Conservation (phyloP, 2,888 invertebrate species). For the Tortricodes alternella region DNA sequence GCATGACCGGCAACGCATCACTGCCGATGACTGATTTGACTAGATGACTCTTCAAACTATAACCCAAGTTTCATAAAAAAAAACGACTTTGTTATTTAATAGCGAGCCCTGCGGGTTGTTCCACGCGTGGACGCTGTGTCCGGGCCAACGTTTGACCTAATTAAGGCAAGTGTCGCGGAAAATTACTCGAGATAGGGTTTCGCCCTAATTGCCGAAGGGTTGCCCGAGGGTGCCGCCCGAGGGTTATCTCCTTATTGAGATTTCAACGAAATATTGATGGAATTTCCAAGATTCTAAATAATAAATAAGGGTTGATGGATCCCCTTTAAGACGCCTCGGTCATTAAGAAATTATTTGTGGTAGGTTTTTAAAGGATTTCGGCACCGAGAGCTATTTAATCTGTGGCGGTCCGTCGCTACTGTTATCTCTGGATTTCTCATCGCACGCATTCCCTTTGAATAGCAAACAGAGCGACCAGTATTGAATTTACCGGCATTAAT, state of each 20-base stretch:
- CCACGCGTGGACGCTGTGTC: slow-evolving; percentile 30
- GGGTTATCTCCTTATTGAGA: slow-evolving; percentile 28
- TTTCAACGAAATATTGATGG: slow-evolving; percentile 30
- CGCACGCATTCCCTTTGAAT: background rate
- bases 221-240: slow-evolving; percentile 22
- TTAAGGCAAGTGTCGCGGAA: slow-evolving; percentile 72
- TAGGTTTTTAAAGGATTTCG: slow-evolving; percentile 6
- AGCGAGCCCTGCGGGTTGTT: slow-evolving; percentile 29
- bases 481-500: slow-evolving; percentile 11
- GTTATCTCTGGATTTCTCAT: background rate
- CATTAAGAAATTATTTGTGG: slow-evolving; percentile 12
- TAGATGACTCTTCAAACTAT: too few species aligned
- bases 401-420: background rate
- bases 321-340: slow-evolving; percentile 21
- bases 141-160: slow-evolving; percentile 66
- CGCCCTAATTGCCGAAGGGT: slow-evolving; percentile 65
- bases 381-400: background rate
- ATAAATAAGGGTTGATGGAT: slow-evolving; percentile 27
- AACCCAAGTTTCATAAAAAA: too few species aligned
- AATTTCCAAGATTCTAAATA: slow-evolving; percentile 30
- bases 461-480: background rate
- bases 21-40: too few species aligned
- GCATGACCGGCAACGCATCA: too few species aligned
- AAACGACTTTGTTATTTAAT: too few species aligned
- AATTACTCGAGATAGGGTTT: slow-evolving; percentile 66